Base-by-base conservation (phyloP, 1,140 invertebrate genomes). In the Scaptodrosophila lebanonensis region DNA sequence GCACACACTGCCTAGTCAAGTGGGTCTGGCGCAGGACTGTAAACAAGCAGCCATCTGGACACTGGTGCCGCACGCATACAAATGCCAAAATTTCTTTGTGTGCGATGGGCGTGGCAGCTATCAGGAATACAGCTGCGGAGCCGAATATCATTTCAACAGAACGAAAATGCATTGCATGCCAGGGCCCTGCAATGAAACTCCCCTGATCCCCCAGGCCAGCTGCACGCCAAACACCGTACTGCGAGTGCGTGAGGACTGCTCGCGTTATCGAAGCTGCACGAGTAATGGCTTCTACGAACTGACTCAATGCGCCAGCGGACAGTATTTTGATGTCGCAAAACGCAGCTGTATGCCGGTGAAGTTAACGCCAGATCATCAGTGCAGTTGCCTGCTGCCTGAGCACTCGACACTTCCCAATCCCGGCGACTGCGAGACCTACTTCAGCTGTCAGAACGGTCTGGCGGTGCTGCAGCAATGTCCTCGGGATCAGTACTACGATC, bases 371-470 rank as follows among this genome's bases (percentile, higher is more conserved):
- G 49, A 38, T 0, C 70, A 75, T 39, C 71, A 79, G 29, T 82
- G 76, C 49, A 82, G 67, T 40, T 83, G 76, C 32, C 20, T 83
- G 11, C 27, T 83, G 22, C 77, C 75, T 7, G 50, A 71, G 1
- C 43, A 82, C 9, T 36, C 76, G 1, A 61, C 52, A 6, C 20
- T 83, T 20, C 4, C 36, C 4, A 82, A 83, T 42, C 8, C 38
- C 1, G 35, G 39, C 8, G 61, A 84, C n/a, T 84, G 79, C 30
- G 51, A 69, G 6, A 83, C 68, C 3, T 84, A 75, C 11, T 83
- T 73, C 58, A 44, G 51, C 2, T 61, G 75, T 30, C 11, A 44
- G 4, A 8, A 25, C 3, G 72, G 69, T n/a, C 16, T 44, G 2
- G 69, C 73, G 3, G 44, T 53, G 11, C 11, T 75, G 12, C 43